Conservation (phyloP, 2,888 invertebrate species). For the Tenthredo livida region DNA sequence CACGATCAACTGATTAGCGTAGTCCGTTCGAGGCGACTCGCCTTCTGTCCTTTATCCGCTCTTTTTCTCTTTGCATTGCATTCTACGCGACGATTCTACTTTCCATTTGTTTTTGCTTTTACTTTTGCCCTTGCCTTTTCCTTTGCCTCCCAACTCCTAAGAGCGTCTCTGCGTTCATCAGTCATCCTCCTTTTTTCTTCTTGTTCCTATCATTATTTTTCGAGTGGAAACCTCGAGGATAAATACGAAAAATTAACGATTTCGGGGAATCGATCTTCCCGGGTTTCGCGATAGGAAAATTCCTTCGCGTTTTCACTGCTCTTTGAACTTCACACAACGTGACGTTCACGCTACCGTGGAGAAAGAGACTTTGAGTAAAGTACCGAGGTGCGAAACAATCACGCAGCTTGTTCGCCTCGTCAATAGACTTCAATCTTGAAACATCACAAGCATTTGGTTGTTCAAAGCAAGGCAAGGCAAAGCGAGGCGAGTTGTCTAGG, state of each 20-base stretch:
- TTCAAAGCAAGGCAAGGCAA: neutral
- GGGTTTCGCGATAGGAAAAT: neutral
- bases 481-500: neutral
- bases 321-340: neutral
- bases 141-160: too few relatives aligned
- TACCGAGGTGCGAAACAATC: conserved; percentile 15
- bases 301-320: neutral
- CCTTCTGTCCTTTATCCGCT: conserved; percentile 52
- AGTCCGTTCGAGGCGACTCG: conserved; percentile 53
- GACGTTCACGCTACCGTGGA: neutral
- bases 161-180: conserved; percentile 56
- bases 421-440: neutral
- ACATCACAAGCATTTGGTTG: neutral
- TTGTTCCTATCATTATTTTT: neutral
- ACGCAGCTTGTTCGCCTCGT: neutral
- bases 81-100: conserved; percentile 41
- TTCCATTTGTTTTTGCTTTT: conserved; percentile 55
- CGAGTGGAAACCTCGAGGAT: neutral
- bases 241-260: conserved; percentile 32
- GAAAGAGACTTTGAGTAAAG: neutral
- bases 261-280: neutral
- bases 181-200: conserved; percentile 52
- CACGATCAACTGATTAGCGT: conserved; percentile 55
- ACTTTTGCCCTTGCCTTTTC: conserved; percentile 59
- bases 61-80: conserved; percentile 43